Percentiles rank a stretch among this genome's conserved stretches.
Evolutionary conservation across 2,888 invertebrate genomes (phyloP).

Genomic region (Idaea aversata): DNA sequence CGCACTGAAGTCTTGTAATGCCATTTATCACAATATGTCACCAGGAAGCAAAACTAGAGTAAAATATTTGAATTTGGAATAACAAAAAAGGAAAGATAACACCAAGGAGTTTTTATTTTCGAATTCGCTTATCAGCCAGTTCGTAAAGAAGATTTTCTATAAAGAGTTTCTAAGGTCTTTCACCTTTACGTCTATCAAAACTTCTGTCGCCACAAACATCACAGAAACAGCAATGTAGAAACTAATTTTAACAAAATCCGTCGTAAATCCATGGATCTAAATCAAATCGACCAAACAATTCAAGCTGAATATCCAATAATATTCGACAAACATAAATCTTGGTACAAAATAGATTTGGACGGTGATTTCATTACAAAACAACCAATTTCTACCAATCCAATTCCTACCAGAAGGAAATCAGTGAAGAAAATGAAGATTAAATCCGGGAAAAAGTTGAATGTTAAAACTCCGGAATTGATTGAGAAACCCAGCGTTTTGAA

Average conservation of each 20-base stretch:
- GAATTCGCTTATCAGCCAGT: no score
- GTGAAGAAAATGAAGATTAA: not conserved
- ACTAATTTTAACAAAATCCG: not conserved
- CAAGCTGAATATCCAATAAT: not conserved
- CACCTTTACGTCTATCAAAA: not conserved
- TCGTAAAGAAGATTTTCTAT: no score
- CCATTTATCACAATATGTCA: no score
- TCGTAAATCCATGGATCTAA: not conserved
- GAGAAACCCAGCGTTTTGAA: not conserved
- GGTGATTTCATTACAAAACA: constrained; percentile 39
- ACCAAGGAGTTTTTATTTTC: no score
- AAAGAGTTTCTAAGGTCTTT: no score
- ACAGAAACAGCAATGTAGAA: not conserved
- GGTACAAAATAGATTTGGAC: constrained; percentile 48
- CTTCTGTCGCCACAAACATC: not conserved
- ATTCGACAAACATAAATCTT: constrained; percentile 47
- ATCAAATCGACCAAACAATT: not conserved
- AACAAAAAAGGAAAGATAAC: no score
- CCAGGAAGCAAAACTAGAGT: no score
- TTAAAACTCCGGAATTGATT: not conserved
- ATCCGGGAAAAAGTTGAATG: not conserved
- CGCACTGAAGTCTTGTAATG: no score
- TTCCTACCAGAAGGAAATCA: not conserved
- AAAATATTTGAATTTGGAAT: no score
- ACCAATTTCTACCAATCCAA: constrained; percentile 1